Percentiles rank a stretch among this genome's conserved stretches.
These are phyloP conservation scores for Equus przewalskii DNA, from an alignment of 2,113 vertebrate genomes.

Conservation along the genomic window DNA sequence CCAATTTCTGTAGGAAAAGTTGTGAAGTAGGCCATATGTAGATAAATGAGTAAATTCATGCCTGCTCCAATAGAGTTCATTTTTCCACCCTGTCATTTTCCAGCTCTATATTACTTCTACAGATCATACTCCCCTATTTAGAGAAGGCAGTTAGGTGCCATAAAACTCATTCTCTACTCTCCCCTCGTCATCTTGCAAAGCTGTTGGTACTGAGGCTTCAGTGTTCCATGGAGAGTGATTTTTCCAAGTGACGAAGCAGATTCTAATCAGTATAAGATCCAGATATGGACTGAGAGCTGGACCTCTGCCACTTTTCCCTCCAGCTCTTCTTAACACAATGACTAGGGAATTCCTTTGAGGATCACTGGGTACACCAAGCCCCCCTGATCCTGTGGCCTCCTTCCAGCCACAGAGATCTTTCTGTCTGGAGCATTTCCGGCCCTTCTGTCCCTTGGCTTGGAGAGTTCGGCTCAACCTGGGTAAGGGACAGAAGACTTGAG, in stretches of 20 bases:
- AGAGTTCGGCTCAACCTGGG: slow-evolving; percentile 64
- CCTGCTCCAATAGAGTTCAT: neutral
- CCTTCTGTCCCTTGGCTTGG: slow-evolving; percentile 62
- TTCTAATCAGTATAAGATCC: slow-evolving; percentile 74
- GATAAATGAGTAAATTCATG: slow-evolving; percentile 23
- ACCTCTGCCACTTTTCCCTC: slow-evolving; percentile 60
- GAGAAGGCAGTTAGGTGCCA: neutral
- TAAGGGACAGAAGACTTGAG: slow-evolving; percentile 80
- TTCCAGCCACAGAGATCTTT: slow-evolving; percentile 77
- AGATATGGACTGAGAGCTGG: slow-evolving; percentile 56
- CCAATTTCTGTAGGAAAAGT: neutral
- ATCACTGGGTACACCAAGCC: slow-evolving; percentile 54
- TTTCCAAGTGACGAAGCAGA: slow-evolving; percentile 77
- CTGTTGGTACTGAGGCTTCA: neutral
- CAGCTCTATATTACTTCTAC: neutral
- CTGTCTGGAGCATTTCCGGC: slow-evolving; percentile 84
- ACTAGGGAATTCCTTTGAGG: slow-evolving; percentile 77
- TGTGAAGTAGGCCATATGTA: neutral
- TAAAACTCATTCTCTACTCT: slow-evolving; percentile 1
- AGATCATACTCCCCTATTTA: neutral
- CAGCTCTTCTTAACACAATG: slow-evolving; percentile 66
- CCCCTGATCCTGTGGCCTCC: slow-evolving; percentile 58
- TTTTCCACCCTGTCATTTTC: slow-evolving; percentile 30
- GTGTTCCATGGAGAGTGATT: slow-evolving; percentile 44
- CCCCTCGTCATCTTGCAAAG: neutral